Conservation (phyloP, 92 coral and sea anemone genomes). For the Palythoa caribaeorum region DNA sequence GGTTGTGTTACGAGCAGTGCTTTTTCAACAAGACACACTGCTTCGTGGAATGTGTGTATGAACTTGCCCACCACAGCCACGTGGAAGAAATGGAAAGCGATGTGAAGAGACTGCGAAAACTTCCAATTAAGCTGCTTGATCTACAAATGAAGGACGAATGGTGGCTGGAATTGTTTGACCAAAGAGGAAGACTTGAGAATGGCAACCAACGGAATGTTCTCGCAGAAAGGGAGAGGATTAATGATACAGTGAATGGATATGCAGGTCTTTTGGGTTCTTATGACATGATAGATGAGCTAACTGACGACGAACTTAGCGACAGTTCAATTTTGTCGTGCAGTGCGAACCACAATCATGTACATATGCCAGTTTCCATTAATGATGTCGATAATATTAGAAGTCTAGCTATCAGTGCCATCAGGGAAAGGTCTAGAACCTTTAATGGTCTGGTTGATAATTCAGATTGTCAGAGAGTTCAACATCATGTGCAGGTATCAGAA, state of each 20-base stretch:
- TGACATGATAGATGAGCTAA: conserved; percentile 80
- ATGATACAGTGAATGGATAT: conserved; percentile 25
- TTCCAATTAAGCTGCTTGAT: conserved; percentile 87
- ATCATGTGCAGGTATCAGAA: conserved; percentile 12
- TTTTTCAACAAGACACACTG: conserved; percentile 81
- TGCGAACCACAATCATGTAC: background rate
- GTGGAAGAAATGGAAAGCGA: conserved; percentile 70
- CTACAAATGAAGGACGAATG: conserved; percentile 98
- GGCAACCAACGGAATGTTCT: conserved; percentile 27
- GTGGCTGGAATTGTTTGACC: conserved; percentile 97
- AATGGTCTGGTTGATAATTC: conserved; percentile 48
- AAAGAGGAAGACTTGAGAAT: conserved; percentile 56
- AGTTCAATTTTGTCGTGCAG: background rate
- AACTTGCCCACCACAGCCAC: conserved; percentile 85
- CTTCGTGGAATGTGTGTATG: conserved; percentile 88
- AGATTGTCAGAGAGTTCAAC: background rate
- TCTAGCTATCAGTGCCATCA: conserved; percentile 73
- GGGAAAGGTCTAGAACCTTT: conserved; percentile 72
- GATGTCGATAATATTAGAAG: conserved; percentile 72
- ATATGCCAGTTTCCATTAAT: background rate
- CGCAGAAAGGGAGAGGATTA: conserved; percentile 25
- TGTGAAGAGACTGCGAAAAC: conserved; percentile 73
- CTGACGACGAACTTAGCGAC: conserved; percentile 42
- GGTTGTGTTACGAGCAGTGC: conserved; percentile 95
- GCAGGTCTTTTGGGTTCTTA: conserved; percentile 69